phyloP scores from a whole-genome alignment of 92 coral and sea anemone genomes.

The Heteractis magnifica region DNA sequence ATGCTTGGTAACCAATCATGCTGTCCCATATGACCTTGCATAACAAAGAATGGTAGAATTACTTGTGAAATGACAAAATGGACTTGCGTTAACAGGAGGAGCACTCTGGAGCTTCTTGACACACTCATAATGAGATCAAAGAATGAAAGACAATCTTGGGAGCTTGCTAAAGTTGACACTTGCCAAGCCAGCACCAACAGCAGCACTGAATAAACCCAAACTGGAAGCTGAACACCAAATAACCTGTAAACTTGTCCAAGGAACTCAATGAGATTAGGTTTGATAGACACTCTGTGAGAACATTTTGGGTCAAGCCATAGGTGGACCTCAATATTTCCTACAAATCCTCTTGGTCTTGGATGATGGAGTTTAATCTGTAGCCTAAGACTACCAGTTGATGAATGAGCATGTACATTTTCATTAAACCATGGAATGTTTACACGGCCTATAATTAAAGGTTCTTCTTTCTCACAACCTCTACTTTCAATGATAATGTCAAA shows the following conservation, averaged over 20 bases:
- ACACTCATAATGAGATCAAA: constrained; percentile 62
- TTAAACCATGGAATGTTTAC: constrained; percentile 90
- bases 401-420: constrained; percentile 71
- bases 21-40: constrained; percentile 63
- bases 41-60: constrained; percentile 66
- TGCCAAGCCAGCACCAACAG: constrained; percentile 84
- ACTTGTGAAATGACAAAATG: constrained; percentile 80
- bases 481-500: constrained; percentile 55
- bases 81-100: constrained; percentile 71
- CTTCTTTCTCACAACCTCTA: constrained; percentile 58
- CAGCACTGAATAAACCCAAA: constrained; percentile 79
- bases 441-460: constrained; percentile 57
- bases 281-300: constrained; percentile 63
- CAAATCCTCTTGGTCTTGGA: constrained; percentile 75
- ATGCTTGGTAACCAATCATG: constrained; percentile 86
- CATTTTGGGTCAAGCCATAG: constrained; percentile 82
- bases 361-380: constrained; percentile 72
- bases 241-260: constrained; percentile 83
- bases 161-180: constrained; percentile 58
- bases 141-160: constrained; percentile 64
- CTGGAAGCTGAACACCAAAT: constrained; percentile 73
- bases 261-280: constrained; percentile 66
- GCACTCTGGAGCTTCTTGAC: constrained; percentile 65
- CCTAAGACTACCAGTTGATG: constrained; percentile 48
- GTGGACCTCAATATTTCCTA: constrained; percentile 67